Conservation (phyloP, 2,888 invertebrate genomes). For the Drepana falcataria region DNA sequence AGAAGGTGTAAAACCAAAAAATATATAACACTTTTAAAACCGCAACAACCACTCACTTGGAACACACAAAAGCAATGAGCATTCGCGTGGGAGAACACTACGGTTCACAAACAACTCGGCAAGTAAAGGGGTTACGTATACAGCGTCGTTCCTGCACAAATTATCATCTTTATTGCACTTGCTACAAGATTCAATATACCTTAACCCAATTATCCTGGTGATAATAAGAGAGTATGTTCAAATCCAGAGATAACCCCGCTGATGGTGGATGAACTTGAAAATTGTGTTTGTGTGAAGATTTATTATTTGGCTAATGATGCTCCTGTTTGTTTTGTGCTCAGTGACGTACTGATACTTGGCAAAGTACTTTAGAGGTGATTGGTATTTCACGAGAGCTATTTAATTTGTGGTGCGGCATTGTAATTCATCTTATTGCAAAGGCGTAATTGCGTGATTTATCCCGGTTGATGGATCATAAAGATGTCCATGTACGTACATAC, state of each 20-base stretch:
- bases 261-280: constrained; percentile 56
- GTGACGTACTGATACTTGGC: not conserved
- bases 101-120: constrained; percentile 55
- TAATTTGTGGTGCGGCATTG: no score
- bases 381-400: no score
- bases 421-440: no score
- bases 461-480: no score
- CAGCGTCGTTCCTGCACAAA: constrained; percentile 22
- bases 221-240: constrained; percentile 52
- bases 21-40: not conserved
- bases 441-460: no score
- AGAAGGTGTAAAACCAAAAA: no score
- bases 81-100: constrained; percentile 54
- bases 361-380: no score
- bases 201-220: constrained; percentile 16
- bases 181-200: constrained; percentile 20
- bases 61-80: constrained; percentile 57
- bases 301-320: constrained; percentile 29
- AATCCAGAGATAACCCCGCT: constrained; percentile 51
- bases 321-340: not conserved
- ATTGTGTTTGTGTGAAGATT: constrained; percentile 48
- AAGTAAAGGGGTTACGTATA: constrained; percentile 45
- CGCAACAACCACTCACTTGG: constrained; percentile 25
- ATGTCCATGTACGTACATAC: no score
- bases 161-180: constrained; percentile 20